Conservation (phyloP, 2,888 invertebrate genomes). For the Catocala fraxini region DNA sequence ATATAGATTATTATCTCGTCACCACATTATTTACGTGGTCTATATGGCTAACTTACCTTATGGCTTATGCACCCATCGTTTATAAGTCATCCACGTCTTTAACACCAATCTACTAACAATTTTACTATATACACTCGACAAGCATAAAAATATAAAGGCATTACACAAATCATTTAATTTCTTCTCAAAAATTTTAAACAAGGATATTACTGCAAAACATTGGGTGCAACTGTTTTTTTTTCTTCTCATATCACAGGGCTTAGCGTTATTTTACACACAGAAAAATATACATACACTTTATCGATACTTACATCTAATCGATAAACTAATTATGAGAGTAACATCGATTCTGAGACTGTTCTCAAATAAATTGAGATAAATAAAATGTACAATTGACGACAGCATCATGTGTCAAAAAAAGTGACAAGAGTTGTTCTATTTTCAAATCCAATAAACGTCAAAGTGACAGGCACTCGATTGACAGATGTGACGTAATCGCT, state of each 20-base stretch:
- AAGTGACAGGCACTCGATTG: slow-evolving; percentile 10
- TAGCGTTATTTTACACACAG: slow-evolving; percentile 67
- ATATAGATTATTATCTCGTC: slow-evolving; percentile 52
- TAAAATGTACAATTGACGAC: slow-evolving; percentile 32
- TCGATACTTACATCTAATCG: slow-evolving; percentile 53
- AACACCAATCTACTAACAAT: slow-evolving; percentile 38
- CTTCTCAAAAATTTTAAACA: slow-evolving; percentile 27
- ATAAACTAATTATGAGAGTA: slow-evolving; percentile 50
- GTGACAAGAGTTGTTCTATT: neutral
- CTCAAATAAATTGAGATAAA: slow-evolving; percentile 36
- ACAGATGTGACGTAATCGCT: slow-evolving; percentile 15
- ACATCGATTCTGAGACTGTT: slow-evolving; percentile 46
- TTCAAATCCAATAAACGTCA: slow-evolving; percentile 9
- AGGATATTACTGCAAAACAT: slow-evolving; percentile 55
- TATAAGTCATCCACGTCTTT: slow-evolving; percentile 52
- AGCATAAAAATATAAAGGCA: slow-evolving; percentile 39
- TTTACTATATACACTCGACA: slow-evolving; percentile 45
- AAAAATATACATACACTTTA: slow-evolving; percentile 64
- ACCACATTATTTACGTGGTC: slow-evolving; percentile 55
- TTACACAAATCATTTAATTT: slow-evolving; percentile 20
- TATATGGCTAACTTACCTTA: slow-evolving; percentile 72
- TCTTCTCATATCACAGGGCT: slow-evolving; percentile 72
- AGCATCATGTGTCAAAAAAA: slow-evolving; percentile 18
- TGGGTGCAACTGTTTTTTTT: slow-evolving; percentile 65
- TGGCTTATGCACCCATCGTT: slow-evolving; percentile 73